A percentile compares a stretch with the other conserved stretches of the same genome.
phyloP scores from a whole-genome alignment of 1,140 invertebrate genomes.

The Zaprionus lachaisei region DNA sequence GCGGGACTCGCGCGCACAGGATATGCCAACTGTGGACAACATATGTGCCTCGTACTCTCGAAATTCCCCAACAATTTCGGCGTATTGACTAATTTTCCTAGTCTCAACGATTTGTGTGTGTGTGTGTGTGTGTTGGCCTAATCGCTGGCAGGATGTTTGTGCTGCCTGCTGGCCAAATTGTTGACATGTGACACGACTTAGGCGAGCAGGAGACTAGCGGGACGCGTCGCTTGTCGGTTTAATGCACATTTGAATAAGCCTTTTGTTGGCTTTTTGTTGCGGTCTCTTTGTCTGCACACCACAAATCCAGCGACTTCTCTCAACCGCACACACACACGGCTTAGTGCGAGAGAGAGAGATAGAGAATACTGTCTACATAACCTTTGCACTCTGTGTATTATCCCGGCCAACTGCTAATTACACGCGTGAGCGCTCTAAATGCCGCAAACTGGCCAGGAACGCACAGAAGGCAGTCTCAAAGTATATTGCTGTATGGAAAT shows the following conservation, averaged over 20 bases:
- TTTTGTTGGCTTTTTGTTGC: slow-evolving; percentile 51
- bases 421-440: slow-evolving; percentile 61
- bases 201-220: background rate
- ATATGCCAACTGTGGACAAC: slow-evolving; percentile 45
- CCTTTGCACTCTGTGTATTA: slow-evolving; percentile 11
- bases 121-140: slow-evolving; percentile 1
- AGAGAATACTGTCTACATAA: background rate
- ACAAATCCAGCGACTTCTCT: slow-evolving; percentile 39
- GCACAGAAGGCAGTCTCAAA: background rate
- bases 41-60: slow-evolving; percentile 39
- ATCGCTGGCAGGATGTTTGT: slow-evolving; percentile 2
- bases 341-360: slow-evolving; percentile 9
- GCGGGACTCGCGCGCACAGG: slow-evolving; percentile 17
- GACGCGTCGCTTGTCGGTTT: background rate
- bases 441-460: slow-evolving; percentile 28
- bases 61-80: slow-evolving; percentile 18
- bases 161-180: slow-evolving; percentile 26
- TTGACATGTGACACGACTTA: slow-evolving; percentile 62
- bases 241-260: slow-evolving; percentile 56
- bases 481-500: slow-evolving; percentile 20
- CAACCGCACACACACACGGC: slow-evolving; percentile 40
- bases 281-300: slow-evolving; percentile 21
- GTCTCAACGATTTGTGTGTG: slow-evolving; percentile 6
- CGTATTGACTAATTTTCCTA: slow-evolving; percentile 20
- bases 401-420: slow-evolving; percentile 49